Conservation (phyloP, 2,888 invertebrate genomes). For the Diploptera punctata region DNA sequence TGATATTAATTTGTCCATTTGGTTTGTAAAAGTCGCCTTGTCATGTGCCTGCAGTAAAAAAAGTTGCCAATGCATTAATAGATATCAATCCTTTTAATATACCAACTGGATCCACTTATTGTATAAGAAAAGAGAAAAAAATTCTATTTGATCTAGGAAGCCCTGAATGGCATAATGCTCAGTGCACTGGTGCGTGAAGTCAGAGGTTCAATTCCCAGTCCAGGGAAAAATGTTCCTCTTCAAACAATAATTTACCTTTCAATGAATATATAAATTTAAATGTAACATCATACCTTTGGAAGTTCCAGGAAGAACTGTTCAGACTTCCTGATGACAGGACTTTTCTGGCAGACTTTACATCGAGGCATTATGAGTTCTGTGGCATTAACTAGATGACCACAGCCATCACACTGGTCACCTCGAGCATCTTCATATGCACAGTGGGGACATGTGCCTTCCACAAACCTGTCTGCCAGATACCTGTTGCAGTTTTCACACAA, state of each 20-base stretch:
- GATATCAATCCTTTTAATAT: too few relatives aligned
- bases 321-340: conserved; percentile 77
- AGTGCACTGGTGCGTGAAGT: neutral
- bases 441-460: conserved; percentile 94
- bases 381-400: conserved; percentile 95
- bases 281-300: conserved; percentile 69
- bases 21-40: too few relatives aligned
- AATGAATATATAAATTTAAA: neutral
- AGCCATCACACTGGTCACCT: conserved; percentile 98
- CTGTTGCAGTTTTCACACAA: conserved; percentile 84
- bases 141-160: too few relatives aligned
- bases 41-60: too few relatives aligned
- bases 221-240: too few relatives aligned
- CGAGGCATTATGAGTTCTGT: conserved; percentile 82
- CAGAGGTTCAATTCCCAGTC: too few relatives aligned
- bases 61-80: too few relatives aligned
- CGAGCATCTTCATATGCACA: conserved; percentile 93
- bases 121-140: too few relatives aligned
- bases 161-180: too few relatives aligned
- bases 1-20: too few relatives aligned
- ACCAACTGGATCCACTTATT: too few relatives aligned
- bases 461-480: conserved; percentile 71
- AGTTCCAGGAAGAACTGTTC: conserved; percentile 94
- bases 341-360: conserved; percentile 84
- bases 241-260: neutral